phyloP scores from a whole-genome alignment of 1,140 invertebrate species.

The Notospermus geniculatus region DNA sequence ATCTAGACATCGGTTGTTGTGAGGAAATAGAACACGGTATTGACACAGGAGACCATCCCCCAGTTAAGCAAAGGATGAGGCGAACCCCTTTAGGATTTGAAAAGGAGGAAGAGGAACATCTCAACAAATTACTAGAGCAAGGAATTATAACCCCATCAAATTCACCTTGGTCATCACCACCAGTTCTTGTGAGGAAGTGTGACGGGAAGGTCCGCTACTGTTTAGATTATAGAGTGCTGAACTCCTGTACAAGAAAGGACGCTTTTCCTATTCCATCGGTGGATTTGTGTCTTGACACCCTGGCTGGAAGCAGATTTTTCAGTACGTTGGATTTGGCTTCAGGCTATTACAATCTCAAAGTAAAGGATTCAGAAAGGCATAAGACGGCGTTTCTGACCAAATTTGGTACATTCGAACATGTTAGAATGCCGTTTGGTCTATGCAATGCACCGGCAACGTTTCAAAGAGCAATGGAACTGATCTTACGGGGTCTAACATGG shows the following conservation, averaged over 20 bases:
- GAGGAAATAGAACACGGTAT: slow-evolving; percentile 3
- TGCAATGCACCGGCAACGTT: too few species aligned
- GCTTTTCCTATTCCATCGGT: too few species aligned
- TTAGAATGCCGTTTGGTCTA: too few species aligned
- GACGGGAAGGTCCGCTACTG: too few species aligned
- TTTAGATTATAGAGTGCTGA: too few species aligned
- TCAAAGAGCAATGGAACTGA: too few species aligned
- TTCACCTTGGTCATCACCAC: neutral
- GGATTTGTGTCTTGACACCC: slow-evolving; percentile 1
- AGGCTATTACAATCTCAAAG: too few species aligned
- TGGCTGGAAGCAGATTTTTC: slow-evolving; percentile 8
- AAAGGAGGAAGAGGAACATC: slow-evolving; percentile 3
- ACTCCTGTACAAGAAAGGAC: too few species aligned
- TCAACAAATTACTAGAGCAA: neutral
- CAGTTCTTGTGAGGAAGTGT: too few species aligned
- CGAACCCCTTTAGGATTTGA: slow-evolving; percentile 1
- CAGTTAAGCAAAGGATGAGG: neutral
- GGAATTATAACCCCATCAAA: neutral
- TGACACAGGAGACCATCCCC: neutral
- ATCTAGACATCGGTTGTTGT: too few species aligned
- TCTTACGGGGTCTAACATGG: too few species aligned
- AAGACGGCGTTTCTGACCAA: slow-evolving; percentile 23
- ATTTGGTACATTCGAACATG: too few species aligned
- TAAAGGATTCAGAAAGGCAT: slow-evolving; percentile 7
- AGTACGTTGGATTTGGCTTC: slow-evolving; percentile 8